Conservation (phyloP, 2,797 vertebrate species). For the Propithecus deckenii region DNA sequence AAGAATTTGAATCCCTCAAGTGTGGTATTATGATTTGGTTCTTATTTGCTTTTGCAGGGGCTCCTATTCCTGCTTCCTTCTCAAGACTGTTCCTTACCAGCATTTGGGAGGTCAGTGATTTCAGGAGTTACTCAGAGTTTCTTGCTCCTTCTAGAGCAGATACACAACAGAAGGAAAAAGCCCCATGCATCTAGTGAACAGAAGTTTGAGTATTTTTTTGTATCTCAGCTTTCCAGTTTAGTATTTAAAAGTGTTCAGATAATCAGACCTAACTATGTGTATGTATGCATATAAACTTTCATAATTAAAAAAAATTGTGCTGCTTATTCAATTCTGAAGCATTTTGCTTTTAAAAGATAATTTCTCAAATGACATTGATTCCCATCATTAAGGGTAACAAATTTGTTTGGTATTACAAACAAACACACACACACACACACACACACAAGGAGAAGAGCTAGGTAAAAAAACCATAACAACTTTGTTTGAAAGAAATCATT, state of each 20-base stretch:
- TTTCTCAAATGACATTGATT: not conserved
- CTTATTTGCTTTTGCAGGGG: not conserved
- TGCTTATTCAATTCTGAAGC: not conserved
- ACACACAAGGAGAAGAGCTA: not conserved
- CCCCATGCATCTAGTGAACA: not conserved
- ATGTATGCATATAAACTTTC: not conserved
- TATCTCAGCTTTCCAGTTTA: not conserved
- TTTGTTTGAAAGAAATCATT: not conserved
- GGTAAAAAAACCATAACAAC: not conserved
- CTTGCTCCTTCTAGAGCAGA: not conserved
- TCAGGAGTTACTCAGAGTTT: not conserved
- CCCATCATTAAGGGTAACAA: not conserved
- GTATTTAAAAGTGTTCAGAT: not conserved
- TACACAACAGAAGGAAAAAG: not conserved
- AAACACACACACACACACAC: not conserved
- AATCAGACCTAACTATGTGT: not conserved
- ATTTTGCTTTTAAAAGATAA: not conserved
- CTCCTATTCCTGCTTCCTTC: no score
- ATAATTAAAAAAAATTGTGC: not conserved
- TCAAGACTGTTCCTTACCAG: not conserved
- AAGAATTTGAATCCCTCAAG: not conserved
- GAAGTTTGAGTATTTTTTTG: not conserved
- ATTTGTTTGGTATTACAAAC: not conserved
- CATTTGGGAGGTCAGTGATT: not conserved
- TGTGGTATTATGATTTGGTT: not conserved